These are phyloP conservation scores for Urechis unicinctus DNA, from an alignment of 2,888 invertebrate species.

Conservation along the genomic window DNA sequence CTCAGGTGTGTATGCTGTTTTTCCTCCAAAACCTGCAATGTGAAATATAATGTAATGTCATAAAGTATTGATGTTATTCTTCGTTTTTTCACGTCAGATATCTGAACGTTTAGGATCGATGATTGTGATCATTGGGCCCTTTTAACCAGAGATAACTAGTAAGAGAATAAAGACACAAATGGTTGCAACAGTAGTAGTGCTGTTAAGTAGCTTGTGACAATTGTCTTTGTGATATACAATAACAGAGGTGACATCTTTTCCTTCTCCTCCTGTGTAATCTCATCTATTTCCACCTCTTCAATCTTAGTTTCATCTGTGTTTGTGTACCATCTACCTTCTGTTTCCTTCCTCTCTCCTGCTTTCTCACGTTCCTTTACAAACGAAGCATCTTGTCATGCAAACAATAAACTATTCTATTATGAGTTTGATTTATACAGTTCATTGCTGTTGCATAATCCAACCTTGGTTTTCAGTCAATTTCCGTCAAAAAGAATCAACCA, in stretches of 20 bases:
- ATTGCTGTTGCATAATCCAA: slow-evolving; percentile 6
- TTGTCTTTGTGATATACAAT: too few species aligned
- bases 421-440: slow-evolving; percentile 12
- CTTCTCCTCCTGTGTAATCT: neutral
- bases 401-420: neutral
- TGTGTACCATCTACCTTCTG: neutral
- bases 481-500: slow-evolving; percentile 3
- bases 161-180: too few species aligned
- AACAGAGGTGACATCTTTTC: too few species aligned
- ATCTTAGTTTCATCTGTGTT: neutral
- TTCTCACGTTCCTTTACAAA: slow-evolving; percentile 3
- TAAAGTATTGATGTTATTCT: neutral
- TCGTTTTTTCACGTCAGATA: too few species aligned
- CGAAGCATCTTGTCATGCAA: neutral
- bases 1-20: slow-evolving; percentile 79
- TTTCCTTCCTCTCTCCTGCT: slow-evolving; percentile 5
- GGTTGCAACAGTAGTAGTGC: too few species aligned
- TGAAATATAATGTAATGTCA: slow-evolving; percentile 1
- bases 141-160: too few species aligned
- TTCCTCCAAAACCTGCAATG: slow-evolving; percentile 71
- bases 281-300: neutral
- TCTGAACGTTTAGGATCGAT: too few species aligned
- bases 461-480: slow-evolving; percentile 6
- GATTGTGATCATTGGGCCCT: too few species aligned
- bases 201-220: too few species aligned